Conservation (phyloP, 2,113 vertebrate species). For the Microtus ochrogaster region DNA sequence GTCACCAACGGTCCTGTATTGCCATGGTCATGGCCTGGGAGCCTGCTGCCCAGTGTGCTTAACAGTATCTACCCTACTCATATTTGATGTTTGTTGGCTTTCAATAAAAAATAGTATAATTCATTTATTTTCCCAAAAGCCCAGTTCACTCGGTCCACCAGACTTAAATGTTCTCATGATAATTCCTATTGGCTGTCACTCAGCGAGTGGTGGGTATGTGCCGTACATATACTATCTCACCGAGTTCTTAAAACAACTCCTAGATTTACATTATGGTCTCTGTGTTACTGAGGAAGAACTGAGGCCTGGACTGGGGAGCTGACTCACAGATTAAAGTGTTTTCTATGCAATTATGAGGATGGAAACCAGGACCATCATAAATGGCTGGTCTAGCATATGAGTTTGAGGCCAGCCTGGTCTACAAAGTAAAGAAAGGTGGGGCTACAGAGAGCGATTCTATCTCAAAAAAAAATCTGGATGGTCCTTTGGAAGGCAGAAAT, state of each 20-base stretch:
- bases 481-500: background rate
- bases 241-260: slow-evolving; percentile 12
- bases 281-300: background rate
- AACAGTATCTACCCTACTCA: background rate
- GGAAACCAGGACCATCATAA: background rate
- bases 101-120: slow-evolving; percentile 13
- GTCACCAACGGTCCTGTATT: background rate
- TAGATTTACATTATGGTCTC: background rate
- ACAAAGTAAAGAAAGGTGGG: background rate
- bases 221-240: background rate
- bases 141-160: background rate
- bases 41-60: background rate
- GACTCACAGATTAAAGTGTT: background rate
- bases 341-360: background rate
- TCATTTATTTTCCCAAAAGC: slow-evolving; percentile 15
- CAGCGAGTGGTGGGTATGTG: background rate
- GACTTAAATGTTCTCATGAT: slow-evolving; percentile 16
- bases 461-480: background rate
- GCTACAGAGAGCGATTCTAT: background rate
- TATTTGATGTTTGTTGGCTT: slow-evolving; percentile 2
- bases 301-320: background rate
- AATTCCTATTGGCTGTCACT: background rate
- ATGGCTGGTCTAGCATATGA: background rate
- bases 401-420: background rate
- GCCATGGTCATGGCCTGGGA: background rate